Evolutionary conservation across 2,113 vertebrate genomes (phyloP).

Genomic region (Xerus inauris): DNA sequence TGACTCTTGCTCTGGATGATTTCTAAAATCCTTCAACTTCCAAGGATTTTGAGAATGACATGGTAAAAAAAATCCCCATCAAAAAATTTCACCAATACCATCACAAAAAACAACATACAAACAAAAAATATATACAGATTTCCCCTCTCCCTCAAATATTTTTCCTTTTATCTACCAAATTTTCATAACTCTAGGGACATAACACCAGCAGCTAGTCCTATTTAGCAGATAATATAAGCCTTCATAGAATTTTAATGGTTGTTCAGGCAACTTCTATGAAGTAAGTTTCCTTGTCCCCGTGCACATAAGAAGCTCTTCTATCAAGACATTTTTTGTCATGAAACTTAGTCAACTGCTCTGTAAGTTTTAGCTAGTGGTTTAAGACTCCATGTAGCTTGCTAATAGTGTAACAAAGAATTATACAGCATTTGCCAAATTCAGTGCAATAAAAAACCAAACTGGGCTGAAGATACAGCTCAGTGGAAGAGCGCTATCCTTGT

Average conservation of each 20-base stretch:
- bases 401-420: conserved; percentile 46
- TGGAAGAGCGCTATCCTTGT: not conserved
- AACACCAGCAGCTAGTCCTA: conserved; percentile 15
- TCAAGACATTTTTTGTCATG: not conserved
- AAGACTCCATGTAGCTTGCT: conserved; percentile 12
- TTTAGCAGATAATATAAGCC: not conserved
- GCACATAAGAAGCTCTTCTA: conserved; percentile 12
- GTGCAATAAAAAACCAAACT: conserved; percentile 10
- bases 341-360: conserved; percentile 1
- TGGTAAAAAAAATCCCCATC: not conserved
- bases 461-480: not conserved
- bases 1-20: not conserved
- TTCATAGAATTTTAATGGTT: not conserved
- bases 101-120: not conserved
- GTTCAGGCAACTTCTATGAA: conserved; percentile 28
- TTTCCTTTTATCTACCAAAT: not conserved
- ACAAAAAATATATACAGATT: not conserved
- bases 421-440: conserved; percentile 3
- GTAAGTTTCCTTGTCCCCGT: not conserved
- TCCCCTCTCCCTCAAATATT: not conserved
- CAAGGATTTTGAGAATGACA: not conserved
- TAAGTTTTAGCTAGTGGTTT: conserved; percentile 37
- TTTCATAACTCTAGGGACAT: not conserved
- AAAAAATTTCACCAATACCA: not conserved
- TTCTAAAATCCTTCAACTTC: not conserved